Evolutionary conservation across 1,140 invertebrate genomes (phyloP).

Genomic region (Octopus bimaculoides): DNA sequence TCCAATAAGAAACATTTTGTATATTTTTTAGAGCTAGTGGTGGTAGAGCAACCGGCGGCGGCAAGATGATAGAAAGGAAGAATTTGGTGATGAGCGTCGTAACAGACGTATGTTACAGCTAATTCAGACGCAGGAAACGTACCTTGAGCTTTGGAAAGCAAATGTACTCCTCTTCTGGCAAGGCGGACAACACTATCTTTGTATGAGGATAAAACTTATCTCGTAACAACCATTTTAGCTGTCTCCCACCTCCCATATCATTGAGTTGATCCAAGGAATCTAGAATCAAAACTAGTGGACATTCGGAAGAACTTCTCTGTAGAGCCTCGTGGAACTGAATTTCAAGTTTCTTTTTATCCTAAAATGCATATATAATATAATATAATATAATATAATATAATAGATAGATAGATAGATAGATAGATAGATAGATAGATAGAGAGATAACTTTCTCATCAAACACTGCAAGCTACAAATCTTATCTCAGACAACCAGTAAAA

Average conservation of each 20-base stretch:
- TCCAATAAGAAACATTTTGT: too few species aligned
- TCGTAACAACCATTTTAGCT: conserved; percentile 37
- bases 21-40: too few species aligned
- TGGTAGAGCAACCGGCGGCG: too few species aligned
- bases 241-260: conserved; percentile 27
- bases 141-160: conserved; percentile 40
- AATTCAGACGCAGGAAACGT: not conserved
- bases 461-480: too few species aligned
- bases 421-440: too few species aligned
- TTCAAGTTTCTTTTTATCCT: conserved; percentile 24
- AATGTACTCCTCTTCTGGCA: conserved; percentile 44
- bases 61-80: too few species aligned
- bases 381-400: too few species aligned
- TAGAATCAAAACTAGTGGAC: conserved; percentile 36
- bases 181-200: conserved; percentile 69
- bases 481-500: too few species aligned
- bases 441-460: too few species aligned
- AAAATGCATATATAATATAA: not conserved
- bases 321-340: conserved; percentile 19
- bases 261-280: conserved; percentile 47
- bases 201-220: conserved; percentile 34
- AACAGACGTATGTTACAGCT: too few species aligned
- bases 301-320: not conserved
- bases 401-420: too few species aligned
- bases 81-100: too few species aligned